Percentiles rank a stretch among this genome's conserved stretches.
phyloP scores from a whole-genome alignment of 2,113 vertebrate genomes.

The Phainopepla nitens region DNA sequence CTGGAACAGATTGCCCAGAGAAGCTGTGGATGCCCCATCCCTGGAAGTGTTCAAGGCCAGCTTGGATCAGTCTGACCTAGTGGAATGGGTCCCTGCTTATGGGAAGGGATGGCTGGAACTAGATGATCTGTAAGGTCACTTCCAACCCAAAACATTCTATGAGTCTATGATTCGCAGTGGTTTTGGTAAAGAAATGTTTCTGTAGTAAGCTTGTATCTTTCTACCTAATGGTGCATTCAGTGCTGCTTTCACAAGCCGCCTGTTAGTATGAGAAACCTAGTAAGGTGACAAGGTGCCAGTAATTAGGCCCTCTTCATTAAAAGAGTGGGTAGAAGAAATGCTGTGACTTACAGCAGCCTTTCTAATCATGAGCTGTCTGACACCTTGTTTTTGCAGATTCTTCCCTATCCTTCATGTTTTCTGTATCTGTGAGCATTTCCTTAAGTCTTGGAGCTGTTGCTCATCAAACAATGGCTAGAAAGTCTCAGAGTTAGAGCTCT shows the following conservation, averaged over 20 bases:
- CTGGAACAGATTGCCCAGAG: background rate
- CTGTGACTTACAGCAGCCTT: background rate
- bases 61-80: background rate
- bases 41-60: background rate
- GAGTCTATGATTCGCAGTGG: background rate
- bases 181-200: background rate
- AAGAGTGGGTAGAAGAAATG: background rate
- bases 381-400: background rate
- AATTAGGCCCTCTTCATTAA: background rate
- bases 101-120: background rate
- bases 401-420: background rate
- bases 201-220: background rate
- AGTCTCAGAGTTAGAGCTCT: background rate
- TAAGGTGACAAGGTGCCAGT: background rate
- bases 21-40: accelerated
- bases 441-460: background rate
- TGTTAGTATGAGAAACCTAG: background rate
- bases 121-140: background rate
- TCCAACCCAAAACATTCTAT: background rate
- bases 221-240: background rate
- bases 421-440: background rate
- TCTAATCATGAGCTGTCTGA: accelerated
- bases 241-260: background rate
- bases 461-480: background rate
- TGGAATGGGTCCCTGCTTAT: background rate